Evolutionary conservation across 2,113 vertebrate genomes (phyloP), one percentile per base, ranked within the genome.

Genomic region (Nesoenas mayeri): DNA sequence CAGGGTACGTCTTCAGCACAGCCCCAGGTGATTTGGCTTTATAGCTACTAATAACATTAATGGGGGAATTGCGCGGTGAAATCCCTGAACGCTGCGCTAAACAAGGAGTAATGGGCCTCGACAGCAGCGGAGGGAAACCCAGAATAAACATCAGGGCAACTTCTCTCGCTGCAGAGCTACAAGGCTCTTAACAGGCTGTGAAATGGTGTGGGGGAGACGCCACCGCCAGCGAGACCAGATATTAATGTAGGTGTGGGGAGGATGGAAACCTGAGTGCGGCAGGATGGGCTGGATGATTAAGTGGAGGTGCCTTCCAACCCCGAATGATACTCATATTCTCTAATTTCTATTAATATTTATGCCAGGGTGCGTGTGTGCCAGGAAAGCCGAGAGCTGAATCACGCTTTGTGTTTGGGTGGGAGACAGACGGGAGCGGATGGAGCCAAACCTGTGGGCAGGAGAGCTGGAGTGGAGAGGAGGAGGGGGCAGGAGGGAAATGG

Each of bases 281-380:
- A 51, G 82, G 79, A 88, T 18, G 34, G 72, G 84, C 57, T 53
- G 79, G 31, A 61, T 79, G 86, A 61, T 86, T 38, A 56, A 78
- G 88, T n/a, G 64, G 78, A 95, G 93, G 34, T 86, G 86, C 93
- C 91, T 93, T 87, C 94, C 95, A 92, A 66, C 75, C 84, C 95
- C 70, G 3, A 72, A 56, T 60, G 86, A 89, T 67, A 78, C 85
- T 95, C 62, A 85, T 51, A 31, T 72, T 96, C 95, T 89, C 81
- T 96, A 79, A 96, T 97, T 94, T 51, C 97, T 88, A 85, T 96
- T 90, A 96, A 96, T 96, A 82, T 94, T 97, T 88, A 97, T 96
- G 95, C 75, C 73, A 85, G 90, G 83, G 79, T 44, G 48, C 71
- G 38, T 2, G 53, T 72, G 48, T 77, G 94, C 93, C 88, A 88